Percentiles rank a stretch among this genome's conserved stretches.
These are phyloP conservation scores for Leucosticte australis DNA, from an alignment of 2,113 vertebrate genomes.

Conservation along the genomic window DNA sequence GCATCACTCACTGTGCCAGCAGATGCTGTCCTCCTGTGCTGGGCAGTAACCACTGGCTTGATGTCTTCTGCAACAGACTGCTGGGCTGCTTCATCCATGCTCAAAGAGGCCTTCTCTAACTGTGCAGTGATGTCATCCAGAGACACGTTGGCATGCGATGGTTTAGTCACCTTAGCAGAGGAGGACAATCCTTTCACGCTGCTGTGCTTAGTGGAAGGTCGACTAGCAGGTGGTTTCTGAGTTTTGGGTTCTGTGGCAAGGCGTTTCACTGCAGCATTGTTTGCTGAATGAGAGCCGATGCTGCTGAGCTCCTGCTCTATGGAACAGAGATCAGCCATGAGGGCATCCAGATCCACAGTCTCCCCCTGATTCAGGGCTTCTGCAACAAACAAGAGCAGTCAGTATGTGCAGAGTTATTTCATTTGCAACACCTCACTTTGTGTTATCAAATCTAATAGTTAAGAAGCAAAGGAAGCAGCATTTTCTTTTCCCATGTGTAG, in stretches of 20 bases:
- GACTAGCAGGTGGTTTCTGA: constrained; percentile 77
- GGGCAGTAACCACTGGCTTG: constrained; percentile 75
- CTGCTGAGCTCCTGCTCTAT: constrained; percentile 96
- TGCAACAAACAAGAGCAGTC: constrained; percentile 69
- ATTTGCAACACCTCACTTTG: neutral
- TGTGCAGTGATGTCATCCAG: constrained; percentile 97
- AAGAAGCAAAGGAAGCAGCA: neutral
- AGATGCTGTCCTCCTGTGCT: constrained; percentile 89
- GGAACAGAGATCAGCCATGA: constrained; percentile 98
- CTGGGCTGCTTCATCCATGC: constrained; percentile 97
- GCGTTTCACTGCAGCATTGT: constrained; percentile 76
- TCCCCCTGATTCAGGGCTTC: constrained; percentile 97
- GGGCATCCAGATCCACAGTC: constrained; percentile 93
- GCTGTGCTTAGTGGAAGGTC: constrained; percentile 79
- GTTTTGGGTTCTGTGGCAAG: constrained; percentile 79
- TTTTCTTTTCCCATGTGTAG: neutral
- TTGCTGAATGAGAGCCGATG: constrained; percentile 85
- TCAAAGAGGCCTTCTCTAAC: constrained; percentile 93
- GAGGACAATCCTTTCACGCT: constrained; percentile 78
- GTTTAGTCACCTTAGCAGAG: constrained; percentile 68
- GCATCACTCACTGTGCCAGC: constrained; percentile 91
- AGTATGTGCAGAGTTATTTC: neutral
- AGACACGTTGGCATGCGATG: constrained; percentile 85
- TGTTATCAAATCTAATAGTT: neutral
- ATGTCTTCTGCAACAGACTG: constrained; percentile 80